phyloP scores from a whole-genome alignment of 2,888 invertebrate genomes.

The Linnaemya tessellans region DNA sequence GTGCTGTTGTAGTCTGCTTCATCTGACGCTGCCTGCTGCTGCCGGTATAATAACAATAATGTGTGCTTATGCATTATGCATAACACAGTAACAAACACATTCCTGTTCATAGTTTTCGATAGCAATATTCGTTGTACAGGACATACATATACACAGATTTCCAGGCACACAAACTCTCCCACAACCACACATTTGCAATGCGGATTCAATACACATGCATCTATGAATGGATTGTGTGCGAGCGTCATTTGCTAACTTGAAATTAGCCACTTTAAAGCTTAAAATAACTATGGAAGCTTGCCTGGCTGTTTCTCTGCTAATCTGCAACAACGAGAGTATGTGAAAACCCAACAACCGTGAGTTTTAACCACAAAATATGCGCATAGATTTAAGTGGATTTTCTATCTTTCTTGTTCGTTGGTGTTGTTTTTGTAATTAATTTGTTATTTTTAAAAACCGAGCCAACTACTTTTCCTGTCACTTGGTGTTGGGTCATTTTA shows the following conservation, averaged over 20 bases:
- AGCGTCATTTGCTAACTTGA: slow-evolving; percentile 68
- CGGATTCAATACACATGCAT: slow-evolving; percentile 4
- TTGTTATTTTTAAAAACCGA: slow-evolving; percentile 59
- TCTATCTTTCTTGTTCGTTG: slow-evolving; percentile 26
- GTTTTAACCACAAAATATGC: slow-evolving; percentile 69
- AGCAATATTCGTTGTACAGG: slow-evolving; percentile 44
- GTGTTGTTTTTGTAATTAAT: slow-evolving; percentile 67
- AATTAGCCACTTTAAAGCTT: slow-evolving; percentile 74
- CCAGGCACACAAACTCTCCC: neutral
- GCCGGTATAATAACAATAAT: slow-evolving; percentile 64
- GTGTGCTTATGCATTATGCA: slow-evolving; percentile 67
- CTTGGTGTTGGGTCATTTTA: slow-evolving; percentile 59
- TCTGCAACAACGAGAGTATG: slow-evolving; percentile 7
- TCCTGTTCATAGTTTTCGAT: slow-evolving; percentile 59
- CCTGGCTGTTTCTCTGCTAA: slow-evolving; percentile 39
- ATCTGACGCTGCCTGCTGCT: slow-evolving; percentile 49
- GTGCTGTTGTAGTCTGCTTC: slow-evolving; percentile 19
- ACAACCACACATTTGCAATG: neutral
- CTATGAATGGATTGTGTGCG: slow-evolving; percentile 10
- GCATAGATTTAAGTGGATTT: slow-evolving; percentile 71
- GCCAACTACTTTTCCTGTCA: slow-evolving; percentile 64
- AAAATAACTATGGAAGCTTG: slow-evolving; percentile 68
- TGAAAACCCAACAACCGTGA: slow-evolving; percentile 21
- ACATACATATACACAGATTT: slow-evolving; percentile 30
- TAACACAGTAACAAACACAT: slow-evolving; percentile 57